These are phyloP conservation scores for Arctopsyche grandis DNA, from an alignment of 1,140 invertebrate species.

Conservation along the genomic window DNA sequence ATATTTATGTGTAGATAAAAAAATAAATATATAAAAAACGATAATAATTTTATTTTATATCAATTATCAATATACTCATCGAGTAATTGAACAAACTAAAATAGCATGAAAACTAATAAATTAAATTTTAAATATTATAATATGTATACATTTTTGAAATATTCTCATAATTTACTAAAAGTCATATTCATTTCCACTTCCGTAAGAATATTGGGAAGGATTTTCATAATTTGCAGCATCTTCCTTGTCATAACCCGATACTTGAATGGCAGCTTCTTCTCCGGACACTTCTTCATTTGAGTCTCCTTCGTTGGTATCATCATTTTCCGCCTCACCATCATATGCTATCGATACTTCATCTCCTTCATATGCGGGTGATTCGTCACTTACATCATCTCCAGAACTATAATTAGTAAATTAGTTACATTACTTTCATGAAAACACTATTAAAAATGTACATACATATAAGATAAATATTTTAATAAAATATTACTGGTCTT, in stretches of 20 bases:
- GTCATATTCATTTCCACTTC: conserved; percentile 61
- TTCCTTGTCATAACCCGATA: conserved; percentile 60
- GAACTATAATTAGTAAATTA: conserved; percentile 11
- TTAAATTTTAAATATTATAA: no score
- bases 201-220: conserved; percentile 63
- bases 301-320: conserved; percentile 58
- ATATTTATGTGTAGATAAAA: no score
- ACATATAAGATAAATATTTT: no score
- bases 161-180: conserved; percentile 38
- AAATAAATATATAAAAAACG: no score
- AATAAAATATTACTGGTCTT: conserved; percentile 48
- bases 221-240: conserved; percentile 59
- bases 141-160: no score
- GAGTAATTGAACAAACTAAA: no score
- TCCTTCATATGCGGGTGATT: not conserved
- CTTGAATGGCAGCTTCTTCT: conserved; percentile 59
- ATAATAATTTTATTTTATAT: no score
- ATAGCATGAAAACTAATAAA: no score
- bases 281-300: conserved; percentile 39
- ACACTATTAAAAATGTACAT: no score
- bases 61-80: no score
- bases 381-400: conserved; percentile 39
- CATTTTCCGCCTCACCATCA: conserved; percentile 3
- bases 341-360: conserved; percentile 18
- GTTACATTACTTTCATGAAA: not conserved